Conservation (phyloP, 30 jellyfish, hydroid and myxozoan species). For the Clytia hemisphaerica region DNA sequence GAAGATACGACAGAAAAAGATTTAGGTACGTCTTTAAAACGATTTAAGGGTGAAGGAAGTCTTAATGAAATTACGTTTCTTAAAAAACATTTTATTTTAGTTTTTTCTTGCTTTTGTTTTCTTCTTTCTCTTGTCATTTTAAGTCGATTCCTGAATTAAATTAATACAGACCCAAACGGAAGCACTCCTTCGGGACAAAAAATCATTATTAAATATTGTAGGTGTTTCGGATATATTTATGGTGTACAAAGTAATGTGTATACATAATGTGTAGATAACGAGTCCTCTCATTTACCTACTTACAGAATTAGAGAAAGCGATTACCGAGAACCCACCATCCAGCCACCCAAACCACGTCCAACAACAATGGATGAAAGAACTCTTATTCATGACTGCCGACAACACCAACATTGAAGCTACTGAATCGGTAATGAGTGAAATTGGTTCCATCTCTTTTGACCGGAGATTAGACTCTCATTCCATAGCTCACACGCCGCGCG, state of each 20-base stretch:
- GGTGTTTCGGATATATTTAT: too few relatives aligned
- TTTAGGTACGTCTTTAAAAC: conserved; percentile 21
- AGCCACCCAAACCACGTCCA: conserved; percentile 70
- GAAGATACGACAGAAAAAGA: conserved; percentile 58
- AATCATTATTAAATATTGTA: too few relatives aligned
- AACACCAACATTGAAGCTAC: conserved; percentile 59
- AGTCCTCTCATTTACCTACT: too few relatives aligned
- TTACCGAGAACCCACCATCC: conserved; percentile 82
- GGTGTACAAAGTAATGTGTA: too few relatives aligned
- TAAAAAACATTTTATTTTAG: too few relatives aligned
- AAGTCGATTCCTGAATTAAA: too few relatives aligned
- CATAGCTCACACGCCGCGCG: conserved; percentile 75
- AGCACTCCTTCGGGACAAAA: too few relatives aligned
- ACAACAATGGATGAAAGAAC: conserved; percentile 79
- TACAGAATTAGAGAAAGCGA: conserved; percentile 14
- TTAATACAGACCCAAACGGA: conserved; percentile 4
- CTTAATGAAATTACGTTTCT: too few relatives aligned
- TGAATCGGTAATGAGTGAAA: conserved; percentile 85
- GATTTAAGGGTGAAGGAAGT: too few relatives aligned
- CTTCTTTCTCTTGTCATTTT: too few relatives aligned
- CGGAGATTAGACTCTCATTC: conserved; percentile 57
- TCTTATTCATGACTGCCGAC: conserved; percentile 83
- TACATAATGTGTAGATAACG: too few relatives aligned
- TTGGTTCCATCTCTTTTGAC: conserved; percentile 88
- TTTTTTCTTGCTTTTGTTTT: too few relatives aligned